These are phyloP conservation scores for Athene noctua DNA, from an alignment of 2,113 vertebrate species.

Conservation along the genomic window DNA sequence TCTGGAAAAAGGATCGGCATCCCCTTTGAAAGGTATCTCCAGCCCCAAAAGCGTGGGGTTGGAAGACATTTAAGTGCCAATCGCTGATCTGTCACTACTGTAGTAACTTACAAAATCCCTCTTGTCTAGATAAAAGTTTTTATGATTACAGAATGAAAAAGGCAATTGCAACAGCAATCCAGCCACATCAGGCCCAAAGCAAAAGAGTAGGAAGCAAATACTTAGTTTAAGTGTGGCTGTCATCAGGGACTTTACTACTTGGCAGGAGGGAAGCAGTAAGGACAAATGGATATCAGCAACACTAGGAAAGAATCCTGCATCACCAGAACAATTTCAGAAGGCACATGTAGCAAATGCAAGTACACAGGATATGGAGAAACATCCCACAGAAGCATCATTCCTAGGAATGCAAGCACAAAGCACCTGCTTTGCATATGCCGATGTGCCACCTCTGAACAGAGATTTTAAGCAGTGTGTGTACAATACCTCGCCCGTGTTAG, in stretches of 20 bases:
- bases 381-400: not conserved
- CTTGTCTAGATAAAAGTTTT: not conserved
- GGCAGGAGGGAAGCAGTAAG: not conserved
- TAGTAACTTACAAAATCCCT: not conserved
- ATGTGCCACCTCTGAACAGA: not conserved
- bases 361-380: not conserved
- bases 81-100: not conserved
- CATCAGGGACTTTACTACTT: not conserved
- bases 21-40: not conserved
- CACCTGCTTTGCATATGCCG: not conserved
- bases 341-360: not conserved
- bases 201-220: not conserved
- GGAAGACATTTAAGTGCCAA: not conserved
- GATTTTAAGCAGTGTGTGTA: not conserved
- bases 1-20: not conserved
- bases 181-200: not conserved
- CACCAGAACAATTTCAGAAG: not conserved
- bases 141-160: not conserved
- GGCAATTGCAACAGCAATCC: not conserved
- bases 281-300: accelerated
- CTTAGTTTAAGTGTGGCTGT: not conserved
- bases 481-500: constrained; percentile 91
- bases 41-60: not conserved
- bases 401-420: not conserved
- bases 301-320: not conserved